phyloP scores from a whole-genome alignment of 2,888 invertebrate genomes.

The Cantharis nigra region DNA sequence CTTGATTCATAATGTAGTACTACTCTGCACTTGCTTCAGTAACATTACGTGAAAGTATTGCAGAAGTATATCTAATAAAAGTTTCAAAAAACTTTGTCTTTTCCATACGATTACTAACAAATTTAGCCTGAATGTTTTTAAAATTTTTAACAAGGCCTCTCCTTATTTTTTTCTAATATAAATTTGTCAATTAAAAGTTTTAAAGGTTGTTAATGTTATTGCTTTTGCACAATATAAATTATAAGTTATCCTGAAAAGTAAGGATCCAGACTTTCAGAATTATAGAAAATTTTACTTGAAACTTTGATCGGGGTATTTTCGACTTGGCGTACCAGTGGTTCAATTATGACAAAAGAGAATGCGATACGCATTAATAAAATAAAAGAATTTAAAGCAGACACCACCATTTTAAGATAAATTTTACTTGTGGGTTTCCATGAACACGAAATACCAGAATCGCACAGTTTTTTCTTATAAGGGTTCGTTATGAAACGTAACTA shows the following conservation, averaged over 20 bases:
- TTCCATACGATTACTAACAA: background rate
- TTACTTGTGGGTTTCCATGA: background rate
- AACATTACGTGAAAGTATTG: conserved; percentile 3
- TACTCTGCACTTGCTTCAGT: conserved; percentile 1
- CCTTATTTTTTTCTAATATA: background rate
- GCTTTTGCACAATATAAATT: background rate
- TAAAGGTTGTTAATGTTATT: background rate
- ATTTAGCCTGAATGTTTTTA: background rate
- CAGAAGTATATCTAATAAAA: background rate
- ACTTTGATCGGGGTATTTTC: background rate
- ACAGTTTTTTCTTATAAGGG: background rate
- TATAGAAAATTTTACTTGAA: background rate
- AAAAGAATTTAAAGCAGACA: background rate
- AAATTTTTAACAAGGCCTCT: background rate
- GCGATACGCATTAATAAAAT: background rate
- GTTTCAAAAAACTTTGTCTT: background rate
- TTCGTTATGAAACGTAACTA: background rate
- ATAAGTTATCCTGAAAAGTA: background rate
- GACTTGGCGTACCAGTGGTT: background rate
- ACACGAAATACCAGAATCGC: background rate
- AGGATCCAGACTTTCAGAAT: background rate
- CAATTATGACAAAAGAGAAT: background rate
- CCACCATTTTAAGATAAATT: background rate
- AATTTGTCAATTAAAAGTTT: background rate
- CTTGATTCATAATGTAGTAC: conserved; percentile 35